Percentiles rank a stretch among this genome's conserved stretches.
Conservation (phyloP, 2,888 invertebrate species). For the Sesia bembeciformis region DNA sequence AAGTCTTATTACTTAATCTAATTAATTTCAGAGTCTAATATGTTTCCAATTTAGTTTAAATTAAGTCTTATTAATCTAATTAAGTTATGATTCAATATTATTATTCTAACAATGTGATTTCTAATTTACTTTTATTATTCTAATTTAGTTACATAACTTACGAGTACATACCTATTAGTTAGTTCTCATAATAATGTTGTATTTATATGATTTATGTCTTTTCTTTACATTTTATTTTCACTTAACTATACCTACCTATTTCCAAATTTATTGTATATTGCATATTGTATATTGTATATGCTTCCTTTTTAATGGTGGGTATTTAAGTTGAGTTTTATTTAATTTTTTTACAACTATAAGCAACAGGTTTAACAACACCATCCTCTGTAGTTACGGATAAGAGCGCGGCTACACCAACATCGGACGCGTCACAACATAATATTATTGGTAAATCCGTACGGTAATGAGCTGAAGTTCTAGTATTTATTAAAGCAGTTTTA, state of each 20-base stretch:
- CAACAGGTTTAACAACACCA: conserved; percentile 8
- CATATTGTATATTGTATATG: conserved; percentile 13
- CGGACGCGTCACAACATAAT: conserved; percentile 8
- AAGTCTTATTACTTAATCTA: no score
- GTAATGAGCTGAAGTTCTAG: background rate
- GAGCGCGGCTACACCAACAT: conserved; percentile 3
- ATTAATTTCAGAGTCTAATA: no score
- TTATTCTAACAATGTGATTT: no score
- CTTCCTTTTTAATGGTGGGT: conserved; percentile 14
- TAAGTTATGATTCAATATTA: no score
- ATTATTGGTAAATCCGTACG: background rate
- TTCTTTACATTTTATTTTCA: no score
- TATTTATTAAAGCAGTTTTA: background rate
- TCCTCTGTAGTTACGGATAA: conserved; percentile 3
- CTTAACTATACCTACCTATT: conserved; percentile 14
- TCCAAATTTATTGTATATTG: conserved; percentile 15
- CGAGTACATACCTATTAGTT: no score
- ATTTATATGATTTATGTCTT: no score
- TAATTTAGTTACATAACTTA: no score
- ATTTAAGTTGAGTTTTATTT: conserved; percentile 9
- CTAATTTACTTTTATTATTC: no score
- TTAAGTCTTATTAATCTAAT: no score
- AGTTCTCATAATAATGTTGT: no score
- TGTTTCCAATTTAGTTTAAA: no score
- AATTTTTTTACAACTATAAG: conserved; percentile 12